Base-by-base conservation (phyloP, 1,140 invertebrate genomes). In the Chymomyza costata region DNA sequence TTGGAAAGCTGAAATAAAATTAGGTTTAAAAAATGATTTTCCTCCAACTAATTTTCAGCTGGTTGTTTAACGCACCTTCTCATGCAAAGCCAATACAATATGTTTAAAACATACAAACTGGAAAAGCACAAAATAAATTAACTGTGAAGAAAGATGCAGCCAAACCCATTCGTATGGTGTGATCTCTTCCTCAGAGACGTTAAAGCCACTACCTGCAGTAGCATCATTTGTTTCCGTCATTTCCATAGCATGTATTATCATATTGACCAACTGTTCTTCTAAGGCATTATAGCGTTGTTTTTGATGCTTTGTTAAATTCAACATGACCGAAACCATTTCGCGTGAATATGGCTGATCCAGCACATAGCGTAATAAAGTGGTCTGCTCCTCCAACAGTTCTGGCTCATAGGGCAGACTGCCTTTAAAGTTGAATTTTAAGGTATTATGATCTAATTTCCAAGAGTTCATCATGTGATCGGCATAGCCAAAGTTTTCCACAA, bases 101-200 rank as follows among this genome's bases (percentile, higher is more conserved):
- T 94, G 95, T 19, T 94, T 93, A 84, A 99, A 98, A 62, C 91
- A 94, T 0, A 95, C 94, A 86, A 96, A 97, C 84, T 97, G 95
- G 78, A 97, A 97, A 0, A 98, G 88, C 17, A 98, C 95, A 87
- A 98, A 96, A 87, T 97, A 98, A 51, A 99, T 98, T 0, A 98
- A 88, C 85, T 98, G 96, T 10, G 95, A 96, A 1, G 96, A 97
- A 0, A 99, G 87, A 86, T 98, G 95, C 37, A 97, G 87, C 96
- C 96, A 98, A 10, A 95, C 89, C 88, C 94, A 94, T 47, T 86
- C 73, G 17, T 84, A 83, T 2, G 58, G 63, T 0, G 82, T 64
- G 13, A 74, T 83, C 35, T 83, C 71, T 19, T 85, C 83, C 16
- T 85, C 84, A 3, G 70, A 65, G 8, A 73, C 44, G 51, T 82